Evolutionary conservation across 1,140 invertebrate species (phyloP).

Genomic region (Pseudomyrmex dendroicus): DNA sequence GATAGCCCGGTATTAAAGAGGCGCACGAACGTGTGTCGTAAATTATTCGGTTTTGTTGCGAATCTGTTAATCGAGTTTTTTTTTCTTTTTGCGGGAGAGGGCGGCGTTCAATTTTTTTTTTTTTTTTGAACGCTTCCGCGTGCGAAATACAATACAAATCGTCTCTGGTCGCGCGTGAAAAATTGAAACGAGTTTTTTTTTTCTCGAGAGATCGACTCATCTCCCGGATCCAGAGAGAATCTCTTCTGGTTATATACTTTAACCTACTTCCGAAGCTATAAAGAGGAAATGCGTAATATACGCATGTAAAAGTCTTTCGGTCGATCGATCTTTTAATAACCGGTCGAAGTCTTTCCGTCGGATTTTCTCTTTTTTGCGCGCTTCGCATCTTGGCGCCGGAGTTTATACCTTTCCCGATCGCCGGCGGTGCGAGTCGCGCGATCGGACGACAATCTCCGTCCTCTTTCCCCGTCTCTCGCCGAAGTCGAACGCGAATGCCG

Average conservation of each 20-base stretch:
- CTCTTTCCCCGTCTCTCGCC: background rate
- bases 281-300: conserved; percentile 19
- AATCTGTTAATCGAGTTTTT: background rate
- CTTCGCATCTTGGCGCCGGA: conserved; percentile 60
- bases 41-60: conserved; percentile 1
- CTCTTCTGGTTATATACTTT: background rate
- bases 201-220: background rate
- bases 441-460: conserved; percentile 12
- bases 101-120: too few relatives aligned
- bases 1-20: background rate
- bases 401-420: conserved; percentile 16
- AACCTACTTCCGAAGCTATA: conserved; percentile 49
- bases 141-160: background rate
- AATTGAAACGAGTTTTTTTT: background rate
- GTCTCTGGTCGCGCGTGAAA: background rate
- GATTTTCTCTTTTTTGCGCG: conserved; percentile 65
- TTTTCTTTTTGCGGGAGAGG: too few relatives aligned
- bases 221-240: conserved; percentile 7
- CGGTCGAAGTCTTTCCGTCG: conserved; percentile 20
- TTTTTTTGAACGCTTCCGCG: too few relatives aligned
- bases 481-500: background rate
- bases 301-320: conserved; percentile 20
- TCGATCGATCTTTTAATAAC: conserved; percentile 28
- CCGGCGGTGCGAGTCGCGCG: too few relatives aligned
- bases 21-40: background rate